These are phyloP conservation scores for Morone saxatilis DNA, from an alignment of 2,113 vertebrate species.

Conservation along the genomic window DNA sequence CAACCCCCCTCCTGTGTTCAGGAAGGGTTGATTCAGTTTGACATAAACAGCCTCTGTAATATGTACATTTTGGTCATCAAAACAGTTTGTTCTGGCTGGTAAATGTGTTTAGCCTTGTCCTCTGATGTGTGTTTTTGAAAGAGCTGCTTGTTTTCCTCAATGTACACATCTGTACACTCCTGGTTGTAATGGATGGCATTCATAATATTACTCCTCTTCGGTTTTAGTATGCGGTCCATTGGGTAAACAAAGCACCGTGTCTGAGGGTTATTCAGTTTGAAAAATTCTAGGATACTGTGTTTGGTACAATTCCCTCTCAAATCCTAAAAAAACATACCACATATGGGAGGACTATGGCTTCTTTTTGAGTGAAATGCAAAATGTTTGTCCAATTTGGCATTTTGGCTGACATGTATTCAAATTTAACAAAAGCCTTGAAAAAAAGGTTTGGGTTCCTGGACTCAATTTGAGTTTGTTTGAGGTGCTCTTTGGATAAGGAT, in stretches of 20 bases:
- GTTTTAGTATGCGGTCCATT: background rate
- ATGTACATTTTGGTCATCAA: background rate
- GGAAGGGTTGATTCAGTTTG: background rate
- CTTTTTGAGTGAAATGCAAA: background rate
- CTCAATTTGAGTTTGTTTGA: too few relatives aligned
- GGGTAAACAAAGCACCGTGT: background rate
- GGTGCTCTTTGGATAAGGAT: too few relatives aligned
- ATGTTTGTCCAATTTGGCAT: background rate
- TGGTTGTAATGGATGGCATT: background rate
- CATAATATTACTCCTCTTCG: background rate
- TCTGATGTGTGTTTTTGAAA: background rate
- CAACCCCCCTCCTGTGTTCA: background rate
- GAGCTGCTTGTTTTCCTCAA: background rate
- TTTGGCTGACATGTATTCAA: too few relatives aligned
- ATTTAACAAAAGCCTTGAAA: too few relatives aligned
- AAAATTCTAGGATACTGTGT: background rate
- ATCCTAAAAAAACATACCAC: background rate
- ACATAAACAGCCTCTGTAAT: background rate
- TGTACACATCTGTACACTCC: background rate
- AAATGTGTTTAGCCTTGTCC: background rate
- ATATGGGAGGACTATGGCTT: background rate
- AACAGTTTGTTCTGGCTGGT: background rate
- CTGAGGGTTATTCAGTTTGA: background rate
- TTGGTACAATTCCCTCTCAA: background rate
- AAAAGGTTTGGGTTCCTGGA: too few relatives aligned